Evolutionary conservation across 2,797 vertebrate species (phyloP), one percentile per base, ranked within the genome.

Genomic region (Emys orbicularis): DNA sequence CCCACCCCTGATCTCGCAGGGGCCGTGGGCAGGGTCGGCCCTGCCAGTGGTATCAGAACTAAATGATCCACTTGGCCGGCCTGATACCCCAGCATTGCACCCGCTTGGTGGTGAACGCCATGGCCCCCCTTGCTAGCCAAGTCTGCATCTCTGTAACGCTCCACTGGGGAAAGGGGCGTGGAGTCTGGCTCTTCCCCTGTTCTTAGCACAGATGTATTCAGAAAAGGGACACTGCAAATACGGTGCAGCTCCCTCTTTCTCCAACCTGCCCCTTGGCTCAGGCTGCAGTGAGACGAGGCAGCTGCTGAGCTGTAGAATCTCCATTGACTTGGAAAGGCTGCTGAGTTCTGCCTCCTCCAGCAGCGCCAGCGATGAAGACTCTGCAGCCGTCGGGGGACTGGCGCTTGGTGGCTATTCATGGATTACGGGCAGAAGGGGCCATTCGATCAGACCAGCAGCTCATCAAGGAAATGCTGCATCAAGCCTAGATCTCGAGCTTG

Each of bases 131-230:
- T 19, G 52, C 19, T 61, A 61, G 31, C 15, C 59, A 61, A 9
- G 59, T 13, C 59, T 86, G 25, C 37, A 88, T 87, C 86, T 88
- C 95, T 94, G 89, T 90, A 94, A 95, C 83, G 81, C 83, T 72
- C 93, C 76, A 4, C 84, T 31, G 21, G 10, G 25, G 52, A 34
- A n/a, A 5, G 23, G 27, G 56, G 27, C 15, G 8, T 77, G 47
- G 74, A 34, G 91, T 94, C 68, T 76, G 9, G 41, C 82, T 80
- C 56, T 18, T 91, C 87, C 93, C 79, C 81, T 57, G 82, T 41
- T 88, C 56, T 31, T 2, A 0, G 68, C 18, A n/a, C 61, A n/a
- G 34, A 7, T n/a, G 61, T 65, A 21, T 34, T 68, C n/a, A 21
- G n/a, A 21, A 68, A 68, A 37, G 19, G n/a, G n/a, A 16, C n/a